Base-by-base conservation (phyloP, 1,140 invertebrate genomes). In the Drosophila simulans region DNA sequence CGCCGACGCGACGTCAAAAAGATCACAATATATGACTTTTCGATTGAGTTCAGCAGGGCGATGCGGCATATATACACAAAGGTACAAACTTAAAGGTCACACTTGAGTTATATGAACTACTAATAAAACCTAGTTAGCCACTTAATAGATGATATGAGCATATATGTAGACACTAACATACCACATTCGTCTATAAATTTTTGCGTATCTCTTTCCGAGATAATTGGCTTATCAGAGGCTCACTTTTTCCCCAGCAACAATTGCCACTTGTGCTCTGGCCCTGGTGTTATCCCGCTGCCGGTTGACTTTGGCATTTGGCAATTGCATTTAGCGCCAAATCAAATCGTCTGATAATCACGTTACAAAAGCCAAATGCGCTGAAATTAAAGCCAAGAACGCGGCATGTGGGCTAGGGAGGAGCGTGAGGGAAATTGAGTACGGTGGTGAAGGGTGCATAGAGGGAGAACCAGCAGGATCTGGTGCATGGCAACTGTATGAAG, bases 321-420 rank as follows among this genome's bases (percentile, higher is more conserved):
- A 90, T 91, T 90, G 79, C 85, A 91, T 91, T 91, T 85, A 89
- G 90, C 83, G 86, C 83, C 86, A 92, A 92, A 92, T 92, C 89
- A 92, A 92, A 92, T 92, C 89, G 91, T 85, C 88, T 66, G 83
- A 90, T 92, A 92, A 92, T 92, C 91, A 84, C 63, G 86, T 92
- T 91, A 92, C 70, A 92, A 92, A 92, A 92, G 85, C 85, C 83
- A 92, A 91, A 78, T 91, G 90, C 69, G 80, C 71, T 56, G 80
- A 80, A 90, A 84, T 89, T 84, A 84, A 84, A 89, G 77, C 80
- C 77, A 89, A 89, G 80, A 42, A 45, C 82, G 45, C 74, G 49
- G 82, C 77, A 86, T 77, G 81, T 77, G 77, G 80, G 59, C 73
- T 25, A 17, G 11, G 39, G 17, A 31, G 11, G 13, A 46, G 57